A percentile compares a stretch with the other conserved stretches of the same genome.
These are phyloP conservation scores for Acleris emargana DNA, from an alignment of 2,888 invertebrate genomes.

Conservation along the genomic window DNA sequence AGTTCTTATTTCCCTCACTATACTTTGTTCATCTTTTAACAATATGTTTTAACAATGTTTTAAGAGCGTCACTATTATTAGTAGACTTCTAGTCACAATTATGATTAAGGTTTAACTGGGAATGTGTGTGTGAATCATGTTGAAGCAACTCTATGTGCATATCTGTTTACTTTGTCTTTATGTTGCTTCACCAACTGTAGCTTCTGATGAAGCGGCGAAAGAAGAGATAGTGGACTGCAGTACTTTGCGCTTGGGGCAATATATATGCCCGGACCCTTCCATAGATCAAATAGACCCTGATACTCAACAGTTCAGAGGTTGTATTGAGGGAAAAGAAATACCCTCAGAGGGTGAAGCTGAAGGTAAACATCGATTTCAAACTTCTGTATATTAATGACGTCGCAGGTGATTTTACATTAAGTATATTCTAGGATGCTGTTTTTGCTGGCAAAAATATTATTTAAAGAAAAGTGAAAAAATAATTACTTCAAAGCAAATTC, in stretches of 20 bases:
- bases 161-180: slow-evolving; percentile 47
- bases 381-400: too few species aligned
- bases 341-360: slow-evolving; percentile 90
- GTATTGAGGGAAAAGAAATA: slow-evolving; percentile 81
- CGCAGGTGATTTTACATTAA: too few species aligned
- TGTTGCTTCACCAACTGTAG: slow-evolving; percentile 46
- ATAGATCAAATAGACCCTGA: slow-evolving; percentile 91
- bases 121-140: slow-evolving; percentile 21
- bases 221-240: slow-evolving; percentile 85
- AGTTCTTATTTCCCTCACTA: neutral
- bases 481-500: too few species aligned
- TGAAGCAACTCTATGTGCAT: slow-evolving; percentile 37
- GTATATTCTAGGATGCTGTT: too few species aligned
- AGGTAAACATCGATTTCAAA: slow-evolving; percentile 75
- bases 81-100: neutral
- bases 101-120: slow-evolving; percentile 4
- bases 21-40: neutral
- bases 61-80: neutral
- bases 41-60: neutral
- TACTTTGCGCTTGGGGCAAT: slow-evolving; percentile 90
- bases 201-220: slow-evolving; percentile 63
- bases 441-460: too few species aligned
- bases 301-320: slow-evolving; percentile 94
- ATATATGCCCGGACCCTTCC: slow-evolving; percentile 91
- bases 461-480: too few species aligned